A percentile compares a stretch with the other conserved stretches of the same genome.
Conservation (phyloP, 2,797 vertebrate genomes). For the Onychomys torridus region DNA sequence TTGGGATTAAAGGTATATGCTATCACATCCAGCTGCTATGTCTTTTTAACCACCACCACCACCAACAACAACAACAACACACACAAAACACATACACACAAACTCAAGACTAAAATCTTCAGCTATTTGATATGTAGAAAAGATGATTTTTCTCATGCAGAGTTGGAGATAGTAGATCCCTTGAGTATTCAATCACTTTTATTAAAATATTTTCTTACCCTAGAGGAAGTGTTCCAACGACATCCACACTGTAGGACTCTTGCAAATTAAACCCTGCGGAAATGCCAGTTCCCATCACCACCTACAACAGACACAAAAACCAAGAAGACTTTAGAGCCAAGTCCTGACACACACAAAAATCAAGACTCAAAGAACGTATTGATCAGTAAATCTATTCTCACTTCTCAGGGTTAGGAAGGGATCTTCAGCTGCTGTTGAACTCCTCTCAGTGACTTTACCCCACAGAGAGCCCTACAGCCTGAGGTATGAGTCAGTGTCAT, state of each 20-base stretch:
- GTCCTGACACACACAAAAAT: background rate
- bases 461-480: background rate
- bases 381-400: background rate
- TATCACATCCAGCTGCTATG: background rate
- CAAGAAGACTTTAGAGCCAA: background rate
- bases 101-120: background rate
- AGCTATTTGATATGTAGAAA: background rate
- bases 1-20: background rate
- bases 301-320: conserved; percentile 85
- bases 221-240: conserved; percentile 94
- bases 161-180: background rate
- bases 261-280: conserved; percentile 93
- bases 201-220: conserved; percentile 89
- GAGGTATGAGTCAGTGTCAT: background rate
- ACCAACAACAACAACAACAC: background rate
- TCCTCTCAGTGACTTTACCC: background rate
- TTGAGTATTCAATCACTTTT: conserved; percentile 1
- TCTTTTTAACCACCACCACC: background rate
- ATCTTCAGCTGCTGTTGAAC: background rate
- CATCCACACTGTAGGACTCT: conserved; percentile 89
- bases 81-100: background rate
- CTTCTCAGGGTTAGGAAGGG: background rate
- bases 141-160: conserved; percentile 5
- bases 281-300: conserved; percentile 94
- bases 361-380: background rate